These are phyloP conservation scores for Tenthredo livida DNA, from an alignment of 2,888 invertebrate species.

Conservation along the genomic window DNA sequence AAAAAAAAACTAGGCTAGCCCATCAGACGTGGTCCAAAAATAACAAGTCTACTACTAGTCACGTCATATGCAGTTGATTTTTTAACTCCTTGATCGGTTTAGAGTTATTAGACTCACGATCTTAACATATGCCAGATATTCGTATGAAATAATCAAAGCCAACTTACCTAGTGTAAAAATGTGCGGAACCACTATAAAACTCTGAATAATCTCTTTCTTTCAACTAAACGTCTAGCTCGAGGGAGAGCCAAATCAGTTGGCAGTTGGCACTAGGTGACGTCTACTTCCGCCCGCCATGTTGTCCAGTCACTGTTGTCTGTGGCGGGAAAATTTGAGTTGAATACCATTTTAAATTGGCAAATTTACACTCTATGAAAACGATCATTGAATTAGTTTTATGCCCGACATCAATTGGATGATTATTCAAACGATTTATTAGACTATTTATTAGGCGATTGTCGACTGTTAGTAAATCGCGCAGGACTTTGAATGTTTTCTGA, in stretches of 20 bases:
- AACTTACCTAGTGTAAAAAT: conserved; percentile 68
- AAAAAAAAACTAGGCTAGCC: conserved; percentile 38
- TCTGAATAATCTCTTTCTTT: conserved; percentile 68
- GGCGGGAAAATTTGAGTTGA: conserved; percentile 35
- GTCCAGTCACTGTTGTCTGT: conserved; percentile 60
- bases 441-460: neutral
- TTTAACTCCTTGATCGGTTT: conserved; percentile 48
- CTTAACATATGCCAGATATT: neutral
- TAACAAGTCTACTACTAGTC: conserved; percentile 57
- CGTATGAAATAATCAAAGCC: conserved; percentile 47
- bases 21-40: conserved; percentile 57
- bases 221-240: conserved; percentile 68
- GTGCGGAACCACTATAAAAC: conserved; percentile 64
- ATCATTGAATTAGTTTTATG: neutral
- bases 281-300: conserved; percentile 75
- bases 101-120: conserved; percentile 56
- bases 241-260: conserved; percentile 70
- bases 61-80: conserved; percentile 56
- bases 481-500: neutral
- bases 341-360: neutral
- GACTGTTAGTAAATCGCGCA: neutral
- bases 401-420: neutral
- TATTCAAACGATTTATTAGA: neutral
- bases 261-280: conserved; percentile 76
- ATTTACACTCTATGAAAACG: neutral